Evolutionary conservation across 2,888 invertebrate genomes (phyloP), one percentile per base, ranked within the genome.

Genomic region (Crioceris asparagi): DNA sequence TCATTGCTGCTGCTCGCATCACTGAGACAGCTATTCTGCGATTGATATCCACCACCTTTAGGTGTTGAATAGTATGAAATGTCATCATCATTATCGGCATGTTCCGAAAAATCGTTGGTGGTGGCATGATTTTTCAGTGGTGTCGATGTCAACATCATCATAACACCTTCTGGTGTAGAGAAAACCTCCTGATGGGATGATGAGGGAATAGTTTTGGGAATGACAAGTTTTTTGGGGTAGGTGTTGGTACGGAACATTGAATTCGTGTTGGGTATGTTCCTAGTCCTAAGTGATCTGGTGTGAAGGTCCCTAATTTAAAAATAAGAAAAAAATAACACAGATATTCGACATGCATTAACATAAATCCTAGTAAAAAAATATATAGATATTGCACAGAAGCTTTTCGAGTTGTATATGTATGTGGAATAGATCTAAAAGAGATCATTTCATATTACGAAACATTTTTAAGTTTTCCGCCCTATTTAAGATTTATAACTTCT

Each of bases 221-320:
- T 56, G 46, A 55, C 47, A 40, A 57, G 36, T 44, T 56, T 52
- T 45, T 56, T 49, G 44, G 59, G 53, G 49, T 51, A 48, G 35
- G 51, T 51, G 39, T 53, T 49, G 30, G 53, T 51, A 36, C 55
- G 48, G 32, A 48, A 47, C 35, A 53, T 50, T 37, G 51, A 49
- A 48, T 36, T 33, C 38, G 41, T 31, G 29, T 47, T 51, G 32
- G n/a, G n/a, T n/a, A n/a, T n/a, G n/a, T n/a, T n/a, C n/a, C 41
- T 33, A 32, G 39, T 32, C 70, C 72, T 69, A 54, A 71, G 69
- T 56, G 73, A 71, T 70, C 72, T 73, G 56, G 71, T 72, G 52
- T 71, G 72, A 52, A 71, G 71, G 56, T 69, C 71, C 73, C 73
- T 74, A 39, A 68, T 55, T 67, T 65, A 65, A 64, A 66, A 59